Evolutionary conservation across 1,140 invertebrate species (phyloP).

Genomic region (Bombus cullumanus): DNA sequence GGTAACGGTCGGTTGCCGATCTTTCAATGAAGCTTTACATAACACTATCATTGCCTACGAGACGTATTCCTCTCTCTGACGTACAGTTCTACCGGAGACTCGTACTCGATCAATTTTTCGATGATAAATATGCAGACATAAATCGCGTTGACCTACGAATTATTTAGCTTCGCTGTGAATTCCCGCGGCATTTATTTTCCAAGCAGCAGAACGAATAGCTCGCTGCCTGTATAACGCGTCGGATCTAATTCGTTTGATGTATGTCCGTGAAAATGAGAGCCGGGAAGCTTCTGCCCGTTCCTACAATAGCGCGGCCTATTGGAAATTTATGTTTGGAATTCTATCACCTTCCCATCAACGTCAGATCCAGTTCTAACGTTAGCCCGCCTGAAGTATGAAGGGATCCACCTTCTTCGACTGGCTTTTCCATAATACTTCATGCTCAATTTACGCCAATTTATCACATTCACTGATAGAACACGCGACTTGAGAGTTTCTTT

Average conservation of each 20-base stretch:
- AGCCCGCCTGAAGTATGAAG: not conserved
- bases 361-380: constrained; percentile 2
- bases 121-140: constrained; percentile 2
- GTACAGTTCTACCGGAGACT: not conserved
- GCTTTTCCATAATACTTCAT: not conserved
- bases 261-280: constrained; percentile 20
- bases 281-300: not conserved
- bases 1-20: not conserved
- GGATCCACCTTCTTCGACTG: not conserved
- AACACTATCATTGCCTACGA: not conserved
- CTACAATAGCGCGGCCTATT: constrained; percentile 28
- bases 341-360: constrained; percentile 20
- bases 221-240: not conserved
- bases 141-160: not conserved
- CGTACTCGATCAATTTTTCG: not conserved
- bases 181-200: constrained; percentile 14
- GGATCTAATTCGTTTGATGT: constrained; percentile 41
- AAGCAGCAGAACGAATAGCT: constrained; percentile 13
- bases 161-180: constrained; percentile 33
- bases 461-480: too few species aligned
- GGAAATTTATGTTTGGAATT: constrained; percentile 22
- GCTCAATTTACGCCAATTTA: not conserved
- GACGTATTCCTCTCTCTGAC: not conserved
- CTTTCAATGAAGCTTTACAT: not conserved
- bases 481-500: too few species aligned